Percentiles rank a stretch among this genome's conserved stretches.
These are phyloP conservation scores for Stomatorhinus walkeri DNA, from an alignment of 2,797 vertebrate genomes.

Conservation along the genomic window DNA sequence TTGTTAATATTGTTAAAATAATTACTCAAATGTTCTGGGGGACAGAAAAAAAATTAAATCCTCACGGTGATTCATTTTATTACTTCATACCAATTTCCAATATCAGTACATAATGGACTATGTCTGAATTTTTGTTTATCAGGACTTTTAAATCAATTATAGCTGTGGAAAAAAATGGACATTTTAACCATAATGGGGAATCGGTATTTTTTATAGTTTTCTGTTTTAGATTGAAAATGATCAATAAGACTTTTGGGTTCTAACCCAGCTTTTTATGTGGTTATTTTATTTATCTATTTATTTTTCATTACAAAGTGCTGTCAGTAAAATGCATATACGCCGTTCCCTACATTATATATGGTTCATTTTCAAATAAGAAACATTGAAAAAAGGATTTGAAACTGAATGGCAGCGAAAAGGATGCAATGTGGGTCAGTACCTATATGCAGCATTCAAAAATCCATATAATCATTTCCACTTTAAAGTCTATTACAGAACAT, in stretches of 20 bases:
- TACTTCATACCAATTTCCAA: not conserved
- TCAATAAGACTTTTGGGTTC: not conserved
- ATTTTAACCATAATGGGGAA: not conserved
- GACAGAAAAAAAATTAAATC: not conserved
- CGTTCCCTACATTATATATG: not conserved
- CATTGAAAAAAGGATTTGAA: not conserved
- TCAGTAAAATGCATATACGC: not conserved
- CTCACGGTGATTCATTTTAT: not conserved
- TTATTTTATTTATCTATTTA: not conserved
- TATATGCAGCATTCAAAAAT: not conserved
- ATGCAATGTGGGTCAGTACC: not conserved
- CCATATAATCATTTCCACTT: conserved; percentile 8
- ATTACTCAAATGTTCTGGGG: not conserved
- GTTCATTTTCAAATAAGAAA: not conserved
- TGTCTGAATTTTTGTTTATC: not conserved
- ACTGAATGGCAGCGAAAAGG: not conserved
- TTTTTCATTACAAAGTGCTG: not conserved
- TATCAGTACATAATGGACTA: not conserved
- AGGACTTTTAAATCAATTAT: not conserved
- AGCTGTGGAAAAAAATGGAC: not conserved
- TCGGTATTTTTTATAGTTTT: not conserved
- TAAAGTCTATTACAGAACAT: not conserved
- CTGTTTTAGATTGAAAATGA: not conserved
- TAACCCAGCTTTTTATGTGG: not conserved
- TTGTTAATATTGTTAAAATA: not conserved